Percentiles rank a stretch among this genome's conserved stretches.
These are phyloP conservation scores for Trachelus tabidus DNA, from an alignment of 2,888 invertebrate species.

Conservation along the genomic window DNA sequence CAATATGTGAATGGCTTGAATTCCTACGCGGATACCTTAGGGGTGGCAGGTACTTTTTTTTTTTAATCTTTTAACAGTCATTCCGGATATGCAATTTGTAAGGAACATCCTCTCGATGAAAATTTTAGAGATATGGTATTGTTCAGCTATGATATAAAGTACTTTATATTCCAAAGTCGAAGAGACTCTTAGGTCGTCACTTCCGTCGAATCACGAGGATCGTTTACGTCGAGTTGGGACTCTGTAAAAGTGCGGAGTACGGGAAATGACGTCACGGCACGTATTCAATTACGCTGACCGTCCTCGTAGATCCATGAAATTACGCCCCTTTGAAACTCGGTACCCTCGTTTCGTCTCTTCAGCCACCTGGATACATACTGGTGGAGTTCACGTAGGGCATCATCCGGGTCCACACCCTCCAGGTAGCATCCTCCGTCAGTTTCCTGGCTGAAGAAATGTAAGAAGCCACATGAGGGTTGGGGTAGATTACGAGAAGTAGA, in stretches of 20 bases:
- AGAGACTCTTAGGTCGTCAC: background rate
- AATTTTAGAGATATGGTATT: background rate
- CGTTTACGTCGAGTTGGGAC: background rate
- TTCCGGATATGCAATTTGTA: background rate
- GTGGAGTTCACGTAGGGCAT: background rate
- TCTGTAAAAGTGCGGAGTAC: conserved; percentile 26
- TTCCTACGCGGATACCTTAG: background rate
- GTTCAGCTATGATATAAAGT: background rate
- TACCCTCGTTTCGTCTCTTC: background rate
- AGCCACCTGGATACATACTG: background rate
- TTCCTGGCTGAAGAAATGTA: background rate
- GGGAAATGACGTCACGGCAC: conserved; percentile 51
- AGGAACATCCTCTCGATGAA: background rate
- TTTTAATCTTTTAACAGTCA: background rate
- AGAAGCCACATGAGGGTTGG: background rate
- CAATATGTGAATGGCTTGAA: background rate
- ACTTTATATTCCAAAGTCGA: background rate
- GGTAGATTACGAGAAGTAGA: background rate
- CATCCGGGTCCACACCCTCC: background rate
- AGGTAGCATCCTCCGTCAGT: background rate
- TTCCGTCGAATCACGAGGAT: background rate
- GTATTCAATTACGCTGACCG: conserved; percentile 56
- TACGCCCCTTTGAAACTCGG: conserved; percentile 34
- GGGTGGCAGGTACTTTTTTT: background rate
- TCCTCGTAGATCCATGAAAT: conserved; percentile 39